Conservation (phyloP, 1,140 invertebrate genomes). For the Meloidogyne exigua region DNA sequence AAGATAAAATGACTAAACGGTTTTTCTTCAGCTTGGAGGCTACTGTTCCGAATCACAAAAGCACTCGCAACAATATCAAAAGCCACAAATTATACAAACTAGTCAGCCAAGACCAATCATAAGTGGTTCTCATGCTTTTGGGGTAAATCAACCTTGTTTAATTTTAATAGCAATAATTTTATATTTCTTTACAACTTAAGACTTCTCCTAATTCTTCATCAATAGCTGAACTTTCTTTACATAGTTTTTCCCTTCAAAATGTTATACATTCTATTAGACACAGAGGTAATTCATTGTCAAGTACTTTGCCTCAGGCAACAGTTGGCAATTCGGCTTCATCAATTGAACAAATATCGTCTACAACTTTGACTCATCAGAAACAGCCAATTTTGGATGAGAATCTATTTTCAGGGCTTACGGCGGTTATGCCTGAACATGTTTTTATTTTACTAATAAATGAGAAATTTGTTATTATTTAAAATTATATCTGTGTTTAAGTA, state of each 20-base stretch:
- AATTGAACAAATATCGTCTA: slow-evolving; percentile 16
- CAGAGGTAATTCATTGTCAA: neutral
- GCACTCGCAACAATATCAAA: neutral
- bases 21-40: neutral
- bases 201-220: slow-evolving; percentile 17
- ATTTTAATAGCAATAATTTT: no score
- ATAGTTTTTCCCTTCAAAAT: slow-evolving; percentile 11
- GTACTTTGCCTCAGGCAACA: neutral
- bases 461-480: no score
- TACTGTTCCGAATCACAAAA: neutral
- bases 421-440: slow-evolving; percentile 33
- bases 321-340: neutral
- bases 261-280: neutral
- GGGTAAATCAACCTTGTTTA: no score
- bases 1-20: neutral
- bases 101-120: neutral
- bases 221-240: neutral
- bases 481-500: no score
- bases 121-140: neutral
- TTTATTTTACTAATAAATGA: neutral
- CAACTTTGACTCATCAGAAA: neutral
- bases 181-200: neutral
- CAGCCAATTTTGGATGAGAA: neutral
- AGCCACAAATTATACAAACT: neutral
- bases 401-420: neutral